These are phyloP conservation scores for Sinella curviseta DNA, from an alignment of 1,140 invertebrate species.

Conservation along the genomic window DNA sequence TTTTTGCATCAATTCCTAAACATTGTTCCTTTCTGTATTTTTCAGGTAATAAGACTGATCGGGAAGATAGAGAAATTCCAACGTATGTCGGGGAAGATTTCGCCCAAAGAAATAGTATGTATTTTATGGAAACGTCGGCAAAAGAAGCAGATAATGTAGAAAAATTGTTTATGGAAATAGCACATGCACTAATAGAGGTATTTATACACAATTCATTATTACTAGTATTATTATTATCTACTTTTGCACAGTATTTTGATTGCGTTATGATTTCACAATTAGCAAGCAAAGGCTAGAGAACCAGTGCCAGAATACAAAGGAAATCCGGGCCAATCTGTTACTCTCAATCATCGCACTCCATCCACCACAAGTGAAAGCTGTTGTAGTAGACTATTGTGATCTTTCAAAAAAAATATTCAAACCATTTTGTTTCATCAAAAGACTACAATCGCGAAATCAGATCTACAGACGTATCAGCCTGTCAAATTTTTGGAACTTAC, in stretches of 20 bases:
- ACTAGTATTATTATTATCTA: background rate
- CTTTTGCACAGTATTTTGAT: slow-evolving; percentile 4
- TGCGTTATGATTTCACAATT: background rate
- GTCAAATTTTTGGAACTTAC: no score
- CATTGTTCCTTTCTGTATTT: background rate
- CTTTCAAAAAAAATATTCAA: background rate
- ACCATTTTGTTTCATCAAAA: background rate
- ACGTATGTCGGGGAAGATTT: slow-evolving; percentile 93
- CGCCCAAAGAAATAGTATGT: slow-evolving; percentile 92
- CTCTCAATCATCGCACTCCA: slow-evolving; percentile 40
- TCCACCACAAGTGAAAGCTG: slow-evolving; percentile 42
- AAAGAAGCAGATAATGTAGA: slow-evolving; percentile 98
- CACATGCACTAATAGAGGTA: slow-evolving; percentile 85
- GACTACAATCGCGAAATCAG: no score
- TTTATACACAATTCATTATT: slow-evolving; percentile 42
- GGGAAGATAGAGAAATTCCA: slow-evolving; percentile 92
- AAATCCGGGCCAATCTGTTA: slow-evolving; percentile 38
- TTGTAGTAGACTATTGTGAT: slow-evolving; percentile 44
- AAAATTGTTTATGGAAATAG: slow-evolving; percentile 92
- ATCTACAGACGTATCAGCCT: no score
- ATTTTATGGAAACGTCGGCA: slow-evolving; percentile 96
- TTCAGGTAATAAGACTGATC: slow-evolving; percentile 90
- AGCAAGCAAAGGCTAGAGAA: slow-evolving; percentile 47
- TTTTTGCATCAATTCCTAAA: no score
- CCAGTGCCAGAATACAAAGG: slow-evolving; percentile 40